Base-by-base conservation (phyloP, 2,113 vertebrate species). In the Bambusicola thoracicus region DNA sequence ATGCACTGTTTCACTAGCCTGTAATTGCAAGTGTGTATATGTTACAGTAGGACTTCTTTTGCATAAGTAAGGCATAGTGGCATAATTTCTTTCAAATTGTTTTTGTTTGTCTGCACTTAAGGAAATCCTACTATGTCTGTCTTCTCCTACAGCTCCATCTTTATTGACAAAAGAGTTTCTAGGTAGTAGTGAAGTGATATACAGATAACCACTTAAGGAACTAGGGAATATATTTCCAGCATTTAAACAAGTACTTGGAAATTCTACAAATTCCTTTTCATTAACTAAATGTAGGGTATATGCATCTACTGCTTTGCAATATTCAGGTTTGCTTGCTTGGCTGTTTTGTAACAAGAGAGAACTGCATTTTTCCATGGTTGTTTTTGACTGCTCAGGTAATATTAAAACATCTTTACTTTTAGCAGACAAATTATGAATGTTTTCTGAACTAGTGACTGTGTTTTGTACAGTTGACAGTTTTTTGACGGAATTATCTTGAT, bases 401-500 rank as follows among this genome's bases (percentile, higher is more conserved):
- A 51, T 69, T 48, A 83, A 78, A 68, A 5, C 32, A 70, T 34
- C 2, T 1, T 25, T 53, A 43, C 44, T 62, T 72, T 73, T 44
- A 61, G 22, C 53, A 83, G 22, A 40, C 8, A 72, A 81, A 87
- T 41, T 53, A 20, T 24, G 65, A 70, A 73, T 9, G 8, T 75
- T 73, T 85, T 87, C 61, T 83, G 81, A 36, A 91, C 17, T 17
- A 24, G 6, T 16, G 8, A 75, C 13, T 62, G 34, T 15, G 19
- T 24, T 84, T 84, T 49, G 80, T 70, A 95, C 89, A 87, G 13
- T 48, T 14, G 55, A 62, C 17, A 19, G 80, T 43, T 85, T 72
- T 90, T 76, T 87, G 65, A 73, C 49, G 17, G 30, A 90, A 38
- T 34, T 89, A 65, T 96, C 89, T 92, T 95, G 77, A 16, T 81